A percentile compares a stretch with the other conserved stretches of the same genome.
These are phyloP conservation scores for Drosophila mojavensis DNA, from an alignment of 1,140 invertebrate species.

Conservation along the genomic window DNA sequence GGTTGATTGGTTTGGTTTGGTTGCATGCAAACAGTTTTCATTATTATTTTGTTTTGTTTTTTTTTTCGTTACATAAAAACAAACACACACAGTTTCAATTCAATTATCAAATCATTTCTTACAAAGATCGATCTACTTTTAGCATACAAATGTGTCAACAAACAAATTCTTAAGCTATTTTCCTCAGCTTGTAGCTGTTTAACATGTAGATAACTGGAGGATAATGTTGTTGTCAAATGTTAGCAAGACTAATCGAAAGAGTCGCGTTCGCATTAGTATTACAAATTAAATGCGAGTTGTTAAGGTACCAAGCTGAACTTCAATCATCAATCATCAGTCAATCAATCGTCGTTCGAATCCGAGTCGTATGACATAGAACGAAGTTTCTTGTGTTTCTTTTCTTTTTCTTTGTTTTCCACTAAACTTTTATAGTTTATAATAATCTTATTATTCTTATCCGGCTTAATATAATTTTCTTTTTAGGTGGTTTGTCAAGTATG, in stretches of 20 bases:
- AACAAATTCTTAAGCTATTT: slow-evolving; percentile 13
- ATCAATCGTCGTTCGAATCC: neutral
- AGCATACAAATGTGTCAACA: slow-evolving; percentile 11
- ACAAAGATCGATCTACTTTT: slow-evolving; percentile 19
- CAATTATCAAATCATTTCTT: slow-evolving; percentile 14
- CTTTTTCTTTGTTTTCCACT: neutral
- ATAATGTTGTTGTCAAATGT: neutral
- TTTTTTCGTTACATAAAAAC: slow-evolving; percentile 13
- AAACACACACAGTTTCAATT: slow-evolving; percentile 26
- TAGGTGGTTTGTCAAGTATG: slow-evolving; percentile 26
- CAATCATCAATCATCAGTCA: neutral
- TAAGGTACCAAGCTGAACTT: neutral
- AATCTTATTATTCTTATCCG: slow-evolving; percentile 10
- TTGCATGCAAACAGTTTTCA: slow-evolving; percentile 33
- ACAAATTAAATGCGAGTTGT: too few species aligned
- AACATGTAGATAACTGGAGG: neutral
- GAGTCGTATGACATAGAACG: neutral
- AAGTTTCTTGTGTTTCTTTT: too few species aligned
- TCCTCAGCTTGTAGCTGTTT: neutral
- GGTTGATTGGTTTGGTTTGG: neutral
- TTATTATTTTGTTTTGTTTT: too few species aligned
- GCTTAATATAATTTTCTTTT: slow-evolving; percentile 1
- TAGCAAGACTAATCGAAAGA: too few species aligned
- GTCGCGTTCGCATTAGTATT: too few species aligned
- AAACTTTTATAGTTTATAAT: neutral